Percentiles rank a stretch among this genome's conserved stretches.
Evolutionary conservation across 2,113 vertebrate genomes (phyloP).

Genomic region (Leptobrachium ailaonicum): DNA sequence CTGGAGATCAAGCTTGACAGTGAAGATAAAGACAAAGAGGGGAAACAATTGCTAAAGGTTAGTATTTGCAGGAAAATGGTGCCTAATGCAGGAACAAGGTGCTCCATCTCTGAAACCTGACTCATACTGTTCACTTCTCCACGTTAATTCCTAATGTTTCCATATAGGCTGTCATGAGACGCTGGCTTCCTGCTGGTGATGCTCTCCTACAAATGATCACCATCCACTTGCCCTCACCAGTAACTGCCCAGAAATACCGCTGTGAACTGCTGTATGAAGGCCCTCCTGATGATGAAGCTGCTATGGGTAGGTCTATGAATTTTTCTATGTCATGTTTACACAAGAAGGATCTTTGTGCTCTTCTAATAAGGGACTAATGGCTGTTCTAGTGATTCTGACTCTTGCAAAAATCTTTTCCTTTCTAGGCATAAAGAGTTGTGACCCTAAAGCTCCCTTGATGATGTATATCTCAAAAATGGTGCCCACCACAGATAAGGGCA

Average conservation of each 20-base stretch:
- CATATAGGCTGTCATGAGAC: conserved; percentile 85
- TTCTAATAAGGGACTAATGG: neutral
- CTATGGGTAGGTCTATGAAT: conserved; percentile 75
- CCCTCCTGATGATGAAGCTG: conserved; percentile 87
- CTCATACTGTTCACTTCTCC: neutral
- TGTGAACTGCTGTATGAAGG: conserved; percentile 95
- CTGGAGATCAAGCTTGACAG: conserved; percentile 88
- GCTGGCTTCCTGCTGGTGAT: conserved; percentile 92
- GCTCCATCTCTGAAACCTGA: neutral
- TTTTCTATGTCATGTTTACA: neutral
- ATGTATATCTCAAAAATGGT: conserved; percentile 99
- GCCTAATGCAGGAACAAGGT: no score
- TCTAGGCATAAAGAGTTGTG: conserved; percentile 92
- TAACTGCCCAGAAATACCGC: conserved; percentile 92
- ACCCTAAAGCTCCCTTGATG: conserved; percentile 90
- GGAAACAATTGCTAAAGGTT: conserved; percentile 89
- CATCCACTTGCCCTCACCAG: conserved; percentile 92
- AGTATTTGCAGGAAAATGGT: neutral
- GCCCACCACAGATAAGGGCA: conserved; percentile 90
- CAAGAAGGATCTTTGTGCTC: neutral
- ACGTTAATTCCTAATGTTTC: no score
- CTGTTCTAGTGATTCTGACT: neutral
- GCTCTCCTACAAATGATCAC: conserved; percentile 96
- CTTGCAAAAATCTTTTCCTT: rapidly evolving
- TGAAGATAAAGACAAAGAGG: conserved; percentile 91